Base-by-base conservation (phyloP, 1,140 invertebrate species). In the Medauroidea extradentata region DNA sequence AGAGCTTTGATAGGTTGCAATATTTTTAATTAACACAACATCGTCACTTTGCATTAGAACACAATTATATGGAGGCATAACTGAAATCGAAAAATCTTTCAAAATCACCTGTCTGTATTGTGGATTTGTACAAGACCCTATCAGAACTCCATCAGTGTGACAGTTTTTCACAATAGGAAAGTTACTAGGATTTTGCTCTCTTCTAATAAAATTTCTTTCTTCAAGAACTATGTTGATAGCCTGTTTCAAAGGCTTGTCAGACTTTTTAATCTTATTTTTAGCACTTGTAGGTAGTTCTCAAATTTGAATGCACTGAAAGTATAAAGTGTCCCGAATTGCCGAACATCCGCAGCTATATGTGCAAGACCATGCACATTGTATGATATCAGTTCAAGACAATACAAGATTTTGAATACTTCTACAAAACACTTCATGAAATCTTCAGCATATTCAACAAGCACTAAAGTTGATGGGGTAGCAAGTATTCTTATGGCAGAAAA, bases 301-400 rank as follows among this genome's bases (percentile, higher is more conserved):
- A 73, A 74, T 21, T 58, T 55, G 57, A 73, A 75, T 14, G 68
- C 55, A 52, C 67, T 69, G 53, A 67, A 69, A 2, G 53, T 54
- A 57, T 75, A 67, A 4, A 74, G 48, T 14, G 56, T 48, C 0
- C 69, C 70, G 65, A 62, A 70, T 14, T 57, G 59, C 57, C 55
- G 46, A n/a, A 60, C 66, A 67, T 76, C 73, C 49, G 61, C 58
- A 23, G 65, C 50, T n/a, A 76, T 42, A 56, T 76, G 73, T 38
- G 70, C 51, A 16, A 75, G 56, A 14, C 55, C n/a, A 66, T 76
- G 73, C 14, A 75, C 67, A 67, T 76, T 76, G 44, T 74, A 75
- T 11, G 66, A 65, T 5, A 69, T 14, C 21, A 71, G 54, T n/a
- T 68, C 52, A 14, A 25, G 48, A 2, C 67, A 66, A 66, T 74